Evolutionary conservation across 2,797 vertebrate species (phyloP), one percentile per base, ranked within the genome.

Genomic region (Poeciliopsis paucimaculata): DNA sequence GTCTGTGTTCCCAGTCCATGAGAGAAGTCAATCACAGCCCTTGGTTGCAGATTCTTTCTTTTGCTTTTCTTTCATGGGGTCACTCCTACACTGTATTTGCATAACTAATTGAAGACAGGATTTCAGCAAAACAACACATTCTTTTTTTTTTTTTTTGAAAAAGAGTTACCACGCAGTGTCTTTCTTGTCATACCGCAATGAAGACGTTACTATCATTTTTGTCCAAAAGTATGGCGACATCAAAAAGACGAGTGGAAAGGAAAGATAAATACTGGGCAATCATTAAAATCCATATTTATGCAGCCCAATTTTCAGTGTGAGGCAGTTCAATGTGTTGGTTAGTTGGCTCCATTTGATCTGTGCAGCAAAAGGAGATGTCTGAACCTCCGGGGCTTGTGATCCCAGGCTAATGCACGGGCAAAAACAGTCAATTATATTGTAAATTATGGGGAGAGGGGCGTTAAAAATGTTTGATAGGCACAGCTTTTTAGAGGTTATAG

Each of bases 241-340:
- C 94, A 95, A 95, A 68, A 95, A 93, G 91, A 84, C 75, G 90
- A 88, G 84, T 90, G 87, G 88, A 90, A 85, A 92, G 91, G 90
- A 94, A 95, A 95, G 93, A 96, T 94, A 95, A 95, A 95, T 93
- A 94, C 87, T 93, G 93, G 90, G 92, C 91, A 90, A 88, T 90
- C 91, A 95, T 95, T 95, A 95, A 95, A 95, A 95, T 95, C 93
- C 93, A 94, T 95, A 95, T 96, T 95, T 94, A 96, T 96, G 94
- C 93, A 90, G 92, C 84, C 89, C 91, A 94, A 91, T 95, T 96
- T 95, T 92, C 89, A 84, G 93, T 94, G 90, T 83, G 78, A 92
- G 89, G 85, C 82, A 91, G 93, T 91, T 93, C 88, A 90, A 77
- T 91, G 89, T 90, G 91, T 91, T 92, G 90, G 90, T 94, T 93